These are phyloP conservation scores for Laupala kohalensis DNA, from an alignment of 1,140 invertebrate genomes.

Conservation along the genomic window DNA sequence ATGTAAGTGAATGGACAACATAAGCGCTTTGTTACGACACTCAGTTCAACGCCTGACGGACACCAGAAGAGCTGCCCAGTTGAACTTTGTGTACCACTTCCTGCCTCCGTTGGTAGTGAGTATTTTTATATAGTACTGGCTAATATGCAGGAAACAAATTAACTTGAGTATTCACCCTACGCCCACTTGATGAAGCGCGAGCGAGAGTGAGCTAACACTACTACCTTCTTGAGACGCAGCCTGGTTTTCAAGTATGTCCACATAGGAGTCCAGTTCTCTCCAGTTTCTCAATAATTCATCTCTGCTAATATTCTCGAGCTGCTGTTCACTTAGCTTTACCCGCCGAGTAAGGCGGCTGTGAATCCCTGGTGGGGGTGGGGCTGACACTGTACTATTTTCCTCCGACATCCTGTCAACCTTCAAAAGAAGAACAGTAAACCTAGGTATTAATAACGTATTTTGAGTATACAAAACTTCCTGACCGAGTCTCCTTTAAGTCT, in stretches of 20 bases:
- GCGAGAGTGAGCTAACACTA: conserved; percentile 27
- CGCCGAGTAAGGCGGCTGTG: conserved; percentile 24
- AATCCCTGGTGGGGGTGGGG: not conserved
- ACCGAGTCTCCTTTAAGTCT: too few species aligned
- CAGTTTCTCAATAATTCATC: conserved; percentile 37
- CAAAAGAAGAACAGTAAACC: not conserved
- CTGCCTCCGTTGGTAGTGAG: not conserved
- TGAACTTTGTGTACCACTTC: not conserved
- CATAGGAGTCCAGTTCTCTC: conserved; percentile 38
- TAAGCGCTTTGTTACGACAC: not conserved
- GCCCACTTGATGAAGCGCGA: not conserved
- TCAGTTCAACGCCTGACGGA: not conserved
- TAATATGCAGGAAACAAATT: not conserved
- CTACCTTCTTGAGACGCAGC: conserved; percentile 35
- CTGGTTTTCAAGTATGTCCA: conserved; percentile 35
- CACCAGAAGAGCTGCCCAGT: not conserved
- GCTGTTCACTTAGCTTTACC: conserved; percentile 33
- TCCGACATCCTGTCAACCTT: conserved; percentile 8
- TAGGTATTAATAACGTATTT: too few species aligned
- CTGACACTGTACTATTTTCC: conserved; percentile 1
- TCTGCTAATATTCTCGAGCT: conserved; percentile 33
- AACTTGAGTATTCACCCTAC: not conserved
- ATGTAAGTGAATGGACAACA: not conserved
- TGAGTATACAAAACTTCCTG: too few species aligned
- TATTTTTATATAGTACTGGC: not conserved